Evolutionary conservation across 1,140 invertebrate species (phyloP).

Genomic region (Orchestia grillus): DNA sequence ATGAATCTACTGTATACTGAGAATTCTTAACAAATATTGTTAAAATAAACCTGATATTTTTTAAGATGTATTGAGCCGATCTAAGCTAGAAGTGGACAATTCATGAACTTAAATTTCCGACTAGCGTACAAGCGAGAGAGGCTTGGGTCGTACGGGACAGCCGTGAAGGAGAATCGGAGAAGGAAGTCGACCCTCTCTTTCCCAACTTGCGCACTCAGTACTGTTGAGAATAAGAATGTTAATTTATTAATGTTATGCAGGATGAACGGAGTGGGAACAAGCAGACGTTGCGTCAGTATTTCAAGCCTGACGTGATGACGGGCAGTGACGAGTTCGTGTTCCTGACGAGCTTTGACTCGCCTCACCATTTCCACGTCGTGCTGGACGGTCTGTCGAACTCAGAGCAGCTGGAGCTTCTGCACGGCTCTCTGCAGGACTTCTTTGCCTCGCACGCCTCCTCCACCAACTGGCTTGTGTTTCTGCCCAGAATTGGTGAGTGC

Average conservation of each 20-base stretch:
- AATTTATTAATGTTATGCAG: background rate
- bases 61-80: background rate
- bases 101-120: background rate
- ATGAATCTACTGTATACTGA: no score
- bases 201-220: background rate
- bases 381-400: background rate
- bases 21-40: no score
- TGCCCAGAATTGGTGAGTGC: conserved; percentile 5
- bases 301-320: conserved; percentile 3
- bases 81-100: background rate
- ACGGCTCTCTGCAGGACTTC: conserved; percentile 11
- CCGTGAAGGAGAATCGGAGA: background rate
- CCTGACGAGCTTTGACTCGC: conserved; percentile 22
- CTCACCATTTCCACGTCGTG: conserved; percentile 35
- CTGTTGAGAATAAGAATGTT: background rate
- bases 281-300: background rate
- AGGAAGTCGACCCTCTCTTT: background rate
- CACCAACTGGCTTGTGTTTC: background rate
- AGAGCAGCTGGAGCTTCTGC: background rate
- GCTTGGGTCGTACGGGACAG: background rate
- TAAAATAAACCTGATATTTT: background rate
- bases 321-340: background rate
- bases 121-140: background rate
- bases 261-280: background rate
- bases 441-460: background rate